phyloP scores from a whole-genome alignment of 2,113 vertebrate genomes.

The Lepus americanus region DNA sequence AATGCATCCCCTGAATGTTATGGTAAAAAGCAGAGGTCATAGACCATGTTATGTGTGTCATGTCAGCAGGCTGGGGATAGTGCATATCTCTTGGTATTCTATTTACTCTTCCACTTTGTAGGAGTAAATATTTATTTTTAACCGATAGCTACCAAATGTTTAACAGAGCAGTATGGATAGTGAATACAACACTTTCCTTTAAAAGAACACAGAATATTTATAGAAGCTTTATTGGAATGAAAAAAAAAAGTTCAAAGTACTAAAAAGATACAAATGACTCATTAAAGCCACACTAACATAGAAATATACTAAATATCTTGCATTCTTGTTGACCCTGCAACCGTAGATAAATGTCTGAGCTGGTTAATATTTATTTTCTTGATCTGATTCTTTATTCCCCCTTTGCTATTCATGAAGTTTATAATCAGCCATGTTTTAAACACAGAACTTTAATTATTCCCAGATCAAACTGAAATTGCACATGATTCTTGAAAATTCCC shows the following conservation, averaged over 20 bases:
- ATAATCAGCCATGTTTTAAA: not conserved
- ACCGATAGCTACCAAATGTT: constrained; percentile 49
- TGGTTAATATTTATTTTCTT: constrained; percentile 54
- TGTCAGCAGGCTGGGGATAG: not conserved
- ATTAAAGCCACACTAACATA: not conserved
- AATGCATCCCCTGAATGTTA: constrained; percentile 28
- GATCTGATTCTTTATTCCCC: constrained; percentile 11
- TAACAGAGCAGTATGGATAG: not conserved
- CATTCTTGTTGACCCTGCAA: constrained; percentile 3
- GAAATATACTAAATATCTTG: constrained; percentile 4
- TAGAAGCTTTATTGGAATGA: constrained; percentile 27
- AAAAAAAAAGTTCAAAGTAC: constrained; percentile 61
- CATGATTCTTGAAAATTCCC: constrained; percentile 27
- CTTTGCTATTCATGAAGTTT: constrained; percentile 35
- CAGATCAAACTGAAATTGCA: not conserved
- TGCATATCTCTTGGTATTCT: not conserved
- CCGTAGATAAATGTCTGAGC: not conserved
- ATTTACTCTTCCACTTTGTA: not conserved
- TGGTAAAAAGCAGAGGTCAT: not conserved
- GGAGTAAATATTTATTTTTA: constrained; percentile 38
- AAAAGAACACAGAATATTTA: constrained; percentile 36
- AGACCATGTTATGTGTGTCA: not conserved
- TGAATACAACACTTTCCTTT: constrained; percentile 15
- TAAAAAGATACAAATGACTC: not conserved
- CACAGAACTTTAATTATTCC: not conserved